Percentiles rank a stretch among this genome's conserved stretches.
These are phyloP conservation scores for Petrocephalus schoutedeni DNA, from an alignment of 2,797 vertebrate genomes.

Conservation along the genomic window DNA sequence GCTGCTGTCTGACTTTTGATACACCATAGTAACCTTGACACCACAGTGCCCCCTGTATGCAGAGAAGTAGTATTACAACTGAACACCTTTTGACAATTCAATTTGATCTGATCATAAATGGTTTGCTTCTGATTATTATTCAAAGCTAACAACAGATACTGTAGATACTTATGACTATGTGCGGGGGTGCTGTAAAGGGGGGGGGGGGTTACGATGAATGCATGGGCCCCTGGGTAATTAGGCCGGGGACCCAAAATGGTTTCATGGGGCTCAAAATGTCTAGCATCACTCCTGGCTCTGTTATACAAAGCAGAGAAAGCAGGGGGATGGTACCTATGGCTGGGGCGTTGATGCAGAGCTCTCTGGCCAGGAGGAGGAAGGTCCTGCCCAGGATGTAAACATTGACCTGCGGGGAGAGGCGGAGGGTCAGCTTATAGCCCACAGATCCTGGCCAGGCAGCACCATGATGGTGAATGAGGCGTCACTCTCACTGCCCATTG, in stretches of 20 bases:
- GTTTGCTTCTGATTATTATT: not conserved
- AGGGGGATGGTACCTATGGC: conserved; percentile 77
- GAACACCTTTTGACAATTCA: not conserved
- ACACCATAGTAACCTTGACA: conserved; percentile 20
- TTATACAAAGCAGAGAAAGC: not conserved
- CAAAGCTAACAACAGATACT: not conserved
- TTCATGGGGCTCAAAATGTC: not conserved
- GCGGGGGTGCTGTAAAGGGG: not conserved
- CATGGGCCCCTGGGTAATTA: conserved; percentile 8
- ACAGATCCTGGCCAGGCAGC: not conserved
- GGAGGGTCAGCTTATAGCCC: not conserved
- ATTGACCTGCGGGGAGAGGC: conserved; percentile 75
- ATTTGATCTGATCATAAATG: not conserved
- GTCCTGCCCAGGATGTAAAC: conserved; percentile 90
- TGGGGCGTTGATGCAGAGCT: conserved; percentile 95
- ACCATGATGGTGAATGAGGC: not conserved
- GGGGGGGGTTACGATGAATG: not conserved
- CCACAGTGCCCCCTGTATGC: conserved; percentile 49
- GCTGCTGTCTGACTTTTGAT: not conserved
- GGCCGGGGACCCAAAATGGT: not conserved
- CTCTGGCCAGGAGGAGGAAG: conserved; percentile 83
- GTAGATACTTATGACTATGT: not conserved
- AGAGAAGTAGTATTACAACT: conserved; percentile 38
- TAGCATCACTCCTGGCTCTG: not conserved
- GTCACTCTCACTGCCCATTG: not conserved